Evolutionary conservation across 2,113 vertebrate species (phyloP).

Genomic region (Pimephales promelas): DNA sequence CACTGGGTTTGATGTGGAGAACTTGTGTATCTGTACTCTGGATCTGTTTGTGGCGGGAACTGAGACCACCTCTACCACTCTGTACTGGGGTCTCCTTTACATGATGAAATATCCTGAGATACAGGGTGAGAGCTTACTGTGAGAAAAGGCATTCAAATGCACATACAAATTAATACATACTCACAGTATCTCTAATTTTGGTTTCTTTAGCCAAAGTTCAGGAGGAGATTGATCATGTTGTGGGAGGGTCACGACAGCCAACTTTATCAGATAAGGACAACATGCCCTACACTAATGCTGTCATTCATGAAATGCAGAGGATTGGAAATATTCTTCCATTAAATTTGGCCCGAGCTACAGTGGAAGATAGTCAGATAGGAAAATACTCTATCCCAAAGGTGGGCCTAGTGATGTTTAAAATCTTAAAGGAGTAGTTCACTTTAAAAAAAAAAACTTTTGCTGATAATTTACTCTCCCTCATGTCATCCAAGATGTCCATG

Average conservation of each 20-base stretch:
- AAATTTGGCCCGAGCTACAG: conserved; percentile 57
- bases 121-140: conserved; percentile 72
- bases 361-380: conserved; percentile 62
- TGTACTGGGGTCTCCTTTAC: conserved; percentile 81
- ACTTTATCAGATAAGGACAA: conserved; percentile 67
- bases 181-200: background rate
- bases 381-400: conserved; percentile 77
- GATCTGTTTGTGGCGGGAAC: conserved; percentile 83
- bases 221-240: conserved; percentile 69
- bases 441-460: no score
- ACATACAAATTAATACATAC: no score
- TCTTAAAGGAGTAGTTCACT: no score
- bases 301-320: conserved; percentile 83
- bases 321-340: conserved; percentile 75
- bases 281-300: conserved; percentile 81
- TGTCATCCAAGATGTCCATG: no score
- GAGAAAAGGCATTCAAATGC: background rate
- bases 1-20: conserved; percentile 69
- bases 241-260: conserved; percentile 66
- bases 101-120: conserved; percentile 78
- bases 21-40: conserved; percentile 63
- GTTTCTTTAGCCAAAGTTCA: conserved; percentile 64
- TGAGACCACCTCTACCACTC: conserved; percentile 79
- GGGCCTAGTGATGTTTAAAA: no score
- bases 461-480: no score